phyloP scores from a whole-genome alignment of 2,888 invertebrate genomes.

The Seira musarum region DNA sequence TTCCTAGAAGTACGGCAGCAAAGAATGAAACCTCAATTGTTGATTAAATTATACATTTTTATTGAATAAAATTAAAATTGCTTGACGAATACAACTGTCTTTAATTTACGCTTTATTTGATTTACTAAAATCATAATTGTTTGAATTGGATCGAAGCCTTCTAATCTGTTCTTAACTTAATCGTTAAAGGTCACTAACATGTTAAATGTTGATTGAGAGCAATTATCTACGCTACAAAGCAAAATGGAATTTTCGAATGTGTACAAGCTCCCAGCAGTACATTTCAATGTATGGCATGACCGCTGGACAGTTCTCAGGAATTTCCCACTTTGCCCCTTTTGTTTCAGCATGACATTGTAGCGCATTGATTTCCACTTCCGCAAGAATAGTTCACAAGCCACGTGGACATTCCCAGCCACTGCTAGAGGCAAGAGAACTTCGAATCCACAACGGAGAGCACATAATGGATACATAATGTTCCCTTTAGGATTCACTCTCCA shows the following conservation, averaged over 20 bases:
- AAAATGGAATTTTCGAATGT: slow-evolving; percentile 6
- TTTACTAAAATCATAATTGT: too few species aligned
- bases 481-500: slow-evolving; percentile 31
- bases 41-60: too few species aligned
- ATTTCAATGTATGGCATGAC: not conserved
- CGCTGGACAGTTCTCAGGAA: not conserved
- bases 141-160: too few species aligned
- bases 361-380: not conserved
- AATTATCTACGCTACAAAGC: not conserved
- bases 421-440: slow-evolving; percentile 16
- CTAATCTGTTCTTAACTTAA: too few species aligned
- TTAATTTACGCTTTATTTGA: too few species aligned
- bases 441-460: slow-evolving; percentile 27
- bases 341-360: not conserved
- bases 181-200: slow-evolving; percentile 18
- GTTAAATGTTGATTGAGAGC: slow-evolving; percentile 12
- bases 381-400: not conserved
- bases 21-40: too few species aligned
- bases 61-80: too few species aligned
- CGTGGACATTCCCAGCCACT: slow-evolving; percentile 20
- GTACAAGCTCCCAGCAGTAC: slow-evolving; percentile 3
- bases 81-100: too few species aligned
- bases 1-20: slow-evolving; percentile 33
- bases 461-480: slow-evolving; percentile 39
- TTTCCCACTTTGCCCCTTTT: slow-evolving; percentile 6